Evolutionary conservation across 2,797 vertebrate genomes (phyloP), one percentile per base, ranked within the genome.

Genomic region (Picus viridis): DNA sequence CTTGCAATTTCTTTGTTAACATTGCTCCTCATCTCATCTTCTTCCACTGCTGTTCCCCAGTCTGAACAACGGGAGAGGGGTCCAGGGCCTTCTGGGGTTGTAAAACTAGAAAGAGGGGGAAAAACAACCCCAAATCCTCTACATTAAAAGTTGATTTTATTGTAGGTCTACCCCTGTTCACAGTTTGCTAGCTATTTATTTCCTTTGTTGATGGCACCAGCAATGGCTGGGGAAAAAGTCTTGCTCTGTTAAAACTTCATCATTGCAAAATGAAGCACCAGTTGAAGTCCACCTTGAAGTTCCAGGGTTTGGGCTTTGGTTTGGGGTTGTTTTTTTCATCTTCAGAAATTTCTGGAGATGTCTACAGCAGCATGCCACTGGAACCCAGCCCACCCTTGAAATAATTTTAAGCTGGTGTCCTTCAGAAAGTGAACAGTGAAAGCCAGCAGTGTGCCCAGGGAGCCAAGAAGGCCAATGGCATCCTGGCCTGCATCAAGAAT

Each of bases 21-120:
- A 23, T 39, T 97, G 70, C 97, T 98, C 67, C 98, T 98, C 97
- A 98, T 98, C 84, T 98, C 98, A 59, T 98, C 98, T 64, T 98
- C 97, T 92, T 98, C 98, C 58, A 98, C 98, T n/a, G 97, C 98
- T 71, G 96, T 98, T 16, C 97, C 98, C 98, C 98, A 98, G 56
- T 98, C 98, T 47, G 93, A 96, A 83, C 98, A 98, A 16, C 98
- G 95, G n/a, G 98, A 95, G 34, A 89, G 82, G 15, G 98, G 97
- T 20, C 97, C 98, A 18, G 97, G 98, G 62, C 98, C 97, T 93
- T 99, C 98, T 54, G 98, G 98, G 59, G 98, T 99, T 69, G 98
- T 99, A 78, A 99, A 99, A 83, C 98, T 99, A 92, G n/a, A 89
- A 72, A 64, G 58, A 39, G 39, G 39, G 39, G 12, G 5, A 34